A percentile compares a stretch with the other conserved stretches of the same genome.
Conservation (phyloP, 2,797 vertebrate genomes). For the Intellagama lesueurii region DNA sequence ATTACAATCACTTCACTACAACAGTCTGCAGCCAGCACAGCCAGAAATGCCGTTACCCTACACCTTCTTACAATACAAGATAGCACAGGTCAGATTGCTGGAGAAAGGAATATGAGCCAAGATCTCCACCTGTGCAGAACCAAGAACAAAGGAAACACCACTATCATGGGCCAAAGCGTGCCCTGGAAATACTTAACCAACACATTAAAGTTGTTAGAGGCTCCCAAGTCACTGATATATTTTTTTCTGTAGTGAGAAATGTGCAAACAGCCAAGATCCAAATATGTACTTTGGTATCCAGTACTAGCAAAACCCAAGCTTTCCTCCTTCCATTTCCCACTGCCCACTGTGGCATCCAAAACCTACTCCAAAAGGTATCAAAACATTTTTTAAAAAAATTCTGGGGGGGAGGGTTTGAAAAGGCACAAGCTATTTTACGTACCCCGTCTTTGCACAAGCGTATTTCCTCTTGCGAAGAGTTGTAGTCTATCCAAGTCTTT, state of each 20-base stretch:
- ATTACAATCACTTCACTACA: neutral
- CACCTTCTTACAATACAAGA: neutral
- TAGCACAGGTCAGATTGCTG: neutral
- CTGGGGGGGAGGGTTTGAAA: neutral
- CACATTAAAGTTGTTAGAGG: neutral
- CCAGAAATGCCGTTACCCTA: neutral
- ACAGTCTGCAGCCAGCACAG: neutral
- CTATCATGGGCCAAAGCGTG: neutral
- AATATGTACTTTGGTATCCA: too few species aligned
- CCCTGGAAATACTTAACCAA: neutral
- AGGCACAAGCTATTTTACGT: slow-evolving; percentile 43
- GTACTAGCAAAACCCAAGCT: too few species aligned
- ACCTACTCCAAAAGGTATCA: neutral
- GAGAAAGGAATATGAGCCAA: neutral
- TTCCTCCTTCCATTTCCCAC: too few species aligned
- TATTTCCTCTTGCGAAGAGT: slow-evolving; percentile 75
- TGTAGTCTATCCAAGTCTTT: slow-evolving; percentile 75
- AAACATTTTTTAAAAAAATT: neutral
- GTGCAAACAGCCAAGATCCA: neutral
- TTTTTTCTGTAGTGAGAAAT: neutral
- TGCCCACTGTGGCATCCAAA: too few species aligned
- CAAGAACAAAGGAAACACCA: too few species aligned
- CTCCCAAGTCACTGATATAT: neutral
- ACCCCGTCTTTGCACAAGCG: slow-evolving; percentile 71
- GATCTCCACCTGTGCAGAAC: neutral